These are phyloP conservation scores for Xiphorhynchus erythropygius DNA, from an alignment of 2,797 vertebrate genomes.

Conservation along the genomic window DNA sequence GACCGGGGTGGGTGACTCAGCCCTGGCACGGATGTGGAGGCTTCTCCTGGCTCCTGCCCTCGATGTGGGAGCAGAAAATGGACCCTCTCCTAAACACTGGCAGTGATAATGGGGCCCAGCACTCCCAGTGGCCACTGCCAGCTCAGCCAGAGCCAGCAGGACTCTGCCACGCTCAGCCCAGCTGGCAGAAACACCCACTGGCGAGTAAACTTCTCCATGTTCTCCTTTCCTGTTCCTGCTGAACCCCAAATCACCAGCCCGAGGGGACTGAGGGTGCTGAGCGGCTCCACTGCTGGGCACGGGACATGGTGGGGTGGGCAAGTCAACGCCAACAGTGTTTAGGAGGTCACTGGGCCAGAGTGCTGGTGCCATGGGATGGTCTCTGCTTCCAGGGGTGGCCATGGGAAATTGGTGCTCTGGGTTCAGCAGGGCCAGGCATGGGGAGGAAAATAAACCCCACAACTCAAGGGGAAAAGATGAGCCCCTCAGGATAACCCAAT, in stretches of 20 bases:
- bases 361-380: fast-evolving
- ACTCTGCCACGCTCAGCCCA: neutral
- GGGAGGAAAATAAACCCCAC: neutral
- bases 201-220: neutral
- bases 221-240: neutral
- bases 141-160: neutral
- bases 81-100: fast-evolving
- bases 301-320: fast-evolving
- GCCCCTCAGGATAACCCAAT: neutral
- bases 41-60: constrained; percentile 11
- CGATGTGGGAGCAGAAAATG: fast-evolving
- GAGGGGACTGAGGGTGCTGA: fast-evolving
- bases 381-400: neutral
- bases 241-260: neutral
- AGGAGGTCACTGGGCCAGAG: neutral
- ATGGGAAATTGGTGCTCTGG: neutral
- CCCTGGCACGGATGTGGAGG: neutral
- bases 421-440: fast-evolving
- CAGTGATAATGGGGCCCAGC: fast-evolving
- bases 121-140: neutral
- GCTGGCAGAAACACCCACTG: neutral
- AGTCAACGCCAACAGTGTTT: no score
- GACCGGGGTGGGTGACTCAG: constrained; percentile 16
- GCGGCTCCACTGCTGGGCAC: fast-evolving
- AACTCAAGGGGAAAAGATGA: neutral